These are phyloP conservation scores for Danio rerio DNA, from an alignment of 2,113 vertebrate genomes.

Conservation along the genomic window GRCz12tu NC_133180.1:22687501-22688000, in stretches of 20 bases:
- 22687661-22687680: conserved; percentile 98
- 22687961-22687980: neutral
- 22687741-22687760: conserved; percentile 21
- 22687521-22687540: conserved; percentile 99
- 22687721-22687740: conserved; percentile 30
- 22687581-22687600: conserved; percentile 99
- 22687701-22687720: conserved; percentile 49
- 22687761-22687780: conserved; percentile 53
- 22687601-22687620: conserved; percentile 99
- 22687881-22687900: neutral
- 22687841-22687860: neutral
- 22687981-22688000: too few relatives aligned
- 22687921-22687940: neutral
- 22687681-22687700: conserved; percentile 93
- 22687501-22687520: conserved; percentile 92
- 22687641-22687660: conserved; percentile 99
- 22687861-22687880: neutral
- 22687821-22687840: conserved; percentile 13
- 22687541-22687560: conserved; percentile 98
- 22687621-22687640: conserved; percentile 99
- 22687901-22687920: neutral
- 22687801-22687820: conserved; percentile 38
- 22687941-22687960: neutral
- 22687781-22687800: conserved; percentile 62
- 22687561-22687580: conserved; percentile 99